Conservation (phyloP, 2,797 vertebrate genomes). For the Melanotaenia trifasciata region DNA sequence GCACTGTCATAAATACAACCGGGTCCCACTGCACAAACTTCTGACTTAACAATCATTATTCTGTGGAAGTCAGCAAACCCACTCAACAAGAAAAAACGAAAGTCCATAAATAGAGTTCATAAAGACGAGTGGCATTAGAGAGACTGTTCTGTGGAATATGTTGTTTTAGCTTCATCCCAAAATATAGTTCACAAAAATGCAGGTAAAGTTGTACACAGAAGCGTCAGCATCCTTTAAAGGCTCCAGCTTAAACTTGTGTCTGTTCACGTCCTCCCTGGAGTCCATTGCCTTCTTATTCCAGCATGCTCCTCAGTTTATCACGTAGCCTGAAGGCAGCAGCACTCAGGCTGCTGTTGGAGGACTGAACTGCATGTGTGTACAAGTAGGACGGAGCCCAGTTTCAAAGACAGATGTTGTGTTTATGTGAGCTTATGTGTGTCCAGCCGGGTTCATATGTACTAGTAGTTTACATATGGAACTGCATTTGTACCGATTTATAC, state of each 20-base stretch:
- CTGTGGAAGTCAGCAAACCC: slow-evolving; percentile 70
- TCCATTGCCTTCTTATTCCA: slow-evolving; percentile 59
- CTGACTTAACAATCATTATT: slow-evolving; percentile 53
- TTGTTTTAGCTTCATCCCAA: slow-evolving; percentile 54
- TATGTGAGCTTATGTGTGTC: slow-evolving; percentile 33
- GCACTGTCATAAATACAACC: slow-evolving; percentile 81
- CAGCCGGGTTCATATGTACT: slow-evolving; percentile 52
- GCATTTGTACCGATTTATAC: slow-evolving; percentile 46
- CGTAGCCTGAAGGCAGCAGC: slow-evolving; percentile 57
- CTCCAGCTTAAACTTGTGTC: slow-evolving; percentile 51
- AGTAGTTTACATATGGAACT: slow-evolving; percentile 48
- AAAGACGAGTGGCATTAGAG: slow-evolving; percentile 74
- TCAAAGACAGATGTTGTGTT: slow-evolving; percentile 47
- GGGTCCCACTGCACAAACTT: slow-evolving; percentile 69
- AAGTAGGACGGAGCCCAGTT: slow-evolving; percentile 68
- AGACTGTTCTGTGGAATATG: slow-evolving; percentile 49
- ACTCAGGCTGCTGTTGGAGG: slow-evolving; percentile 44
- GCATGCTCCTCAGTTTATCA: slow-evolving; percentile 65
- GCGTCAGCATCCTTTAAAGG: slow-evolving; percentile 54
- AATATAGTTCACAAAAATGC: slow-evolving; percentile 35
- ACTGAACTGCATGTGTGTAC: slow-evolving; percentile 26
- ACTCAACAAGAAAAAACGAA: slow-evolving; percentile 72
- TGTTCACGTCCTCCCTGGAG: slow-evolving; percentile 55
- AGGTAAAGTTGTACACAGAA: slow-evolving; percentile 51
- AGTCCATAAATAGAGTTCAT: slow-evolving; percentile 85